These are phyloP conservation scores for Ceyx margarethae DNA, from an alignment of 2,113 vertebrate genomes.

Conservation along the genomic window DNA sequence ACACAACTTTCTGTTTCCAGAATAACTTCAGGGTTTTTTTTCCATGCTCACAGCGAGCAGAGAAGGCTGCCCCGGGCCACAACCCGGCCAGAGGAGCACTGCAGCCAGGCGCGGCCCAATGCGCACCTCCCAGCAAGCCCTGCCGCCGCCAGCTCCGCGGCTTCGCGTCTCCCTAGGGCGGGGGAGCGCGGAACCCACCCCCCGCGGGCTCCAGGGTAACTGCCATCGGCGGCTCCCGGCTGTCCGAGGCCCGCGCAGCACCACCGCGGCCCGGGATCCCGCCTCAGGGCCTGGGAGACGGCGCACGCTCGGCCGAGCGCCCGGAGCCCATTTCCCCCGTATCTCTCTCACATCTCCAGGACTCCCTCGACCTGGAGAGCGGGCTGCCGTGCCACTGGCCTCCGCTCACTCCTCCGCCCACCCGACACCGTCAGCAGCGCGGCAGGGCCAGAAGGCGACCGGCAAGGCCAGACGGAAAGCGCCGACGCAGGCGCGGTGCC, in stretches of 20 bases:
- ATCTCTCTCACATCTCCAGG: fast-evolving
- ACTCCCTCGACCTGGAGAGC: neutral
- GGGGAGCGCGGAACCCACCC: neutral
- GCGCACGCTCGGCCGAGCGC: neutral
- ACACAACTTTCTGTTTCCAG: neutral
- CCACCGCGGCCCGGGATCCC: no score
- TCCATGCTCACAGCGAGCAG: fast-evolving
- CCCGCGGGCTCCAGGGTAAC: neutral
- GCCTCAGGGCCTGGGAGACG: neutral
- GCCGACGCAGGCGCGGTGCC: neutral
- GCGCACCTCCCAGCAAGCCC: neutral
- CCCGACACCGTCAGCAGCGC: neutral
- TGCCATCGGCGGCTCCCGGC: neutral
- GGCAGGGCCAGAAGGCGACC: neutral
- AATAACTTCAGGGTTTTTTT: no score
- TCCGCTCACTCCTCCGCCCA: neutral
- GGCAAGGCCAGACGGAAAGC: fast-evolving
- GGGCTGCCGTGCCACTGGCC: fast-evolving
- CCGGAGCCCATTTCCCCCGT: neutral
- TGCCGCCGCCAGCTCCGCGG: neutral
- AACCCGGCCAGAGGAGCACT: neutral
- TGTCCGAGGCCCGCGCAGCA: neutral
- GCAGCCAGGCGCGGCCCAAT: no score
- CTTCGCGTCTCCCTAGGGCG: neutral
- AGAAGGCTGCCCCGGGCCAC: neutral